Base-by-base conservation (phyloP, 1,140 invertebrate species). In the Drosophila pseudoananassae region DNA sequence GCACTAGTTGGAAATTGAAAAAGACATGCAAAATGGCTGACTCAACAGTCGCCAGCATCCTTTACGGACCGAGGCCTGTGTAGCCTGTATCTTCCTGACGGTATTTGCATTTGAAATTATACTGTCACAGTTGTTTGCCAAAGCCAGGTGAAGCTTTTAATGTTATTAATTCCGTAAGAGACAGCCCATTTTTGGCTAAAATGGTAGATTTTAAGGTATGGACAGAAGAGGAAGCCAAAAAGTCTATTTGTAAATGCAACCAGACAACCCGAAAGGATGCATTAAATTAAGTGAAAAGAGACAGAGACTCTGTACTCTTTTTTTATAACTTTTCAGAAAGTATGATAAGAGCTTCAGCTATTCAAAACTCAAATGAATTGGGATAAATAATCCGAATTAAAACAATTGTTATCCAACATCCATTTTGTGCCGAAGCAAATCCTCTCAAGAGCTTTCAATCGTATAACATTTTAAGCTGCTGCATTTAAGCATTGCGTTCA, bases 51-150 rank as follows among this genome's bases (percentile, higher is more conserved):
- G 20, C 36, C 46, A 47, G 38, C n/a, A 46, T 23, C 38, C 36
- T 60, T 50, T 43, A 20, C 25, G 20, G 29, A 51, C 45, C 50
- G 51, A 38, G 49, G 56, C 43, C 43, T 60, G 55, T 43, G 15
- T 43, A 43, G 15, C 40, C 15, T 4, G 38, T 17, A 7, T 17
- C 43, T 17, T 52, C 3, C 12, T 27, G 25, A 23, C 36, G 20
- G 53, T 65, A 78, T 78, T 78, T 78, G 54, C 54, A 45, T 52
- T 78, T 14, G 45, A 78, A 49, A 78, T 72, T 73, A 66, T 51
- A 33, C 49, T 71, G 49, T 45, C 52, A 54, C 49, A 52, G 45
- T 54, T 54, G 52, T 51, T 71, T 72, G 69, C 20, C 45, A 25
- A 31, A 38, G 53, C 20, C 68, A 61, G 56, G 70, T 73, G 49